These are phyloP conservation scores for Hippocampus barbouri DNA, from an alignment of 2,113 vertebrate genomes.

Conservation along the genomic window DNA sequence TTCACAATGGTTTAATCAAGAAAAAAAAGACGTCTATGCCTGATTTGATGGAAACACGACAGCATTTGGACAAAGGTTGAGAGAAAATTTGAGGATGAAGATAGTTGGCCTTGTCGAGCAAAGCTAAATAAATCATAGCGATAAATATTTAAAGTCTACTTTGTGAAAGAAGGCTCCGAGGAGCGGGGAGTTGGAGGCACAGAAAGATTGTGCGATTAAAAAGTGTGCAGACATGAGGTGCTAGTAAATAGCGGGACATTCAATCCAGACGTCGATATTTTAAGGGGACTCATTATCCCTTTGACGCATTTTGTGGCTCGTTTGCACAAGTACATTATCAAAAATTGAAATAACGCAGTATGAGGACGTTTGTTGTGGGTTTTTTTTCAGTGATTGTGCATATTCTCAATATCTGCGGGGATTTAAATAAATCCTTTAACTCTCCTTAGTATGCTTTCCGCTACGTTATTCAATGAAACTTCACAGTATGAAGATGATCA, in stretches of 20 bases:
- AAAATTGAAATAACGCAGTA: no score
- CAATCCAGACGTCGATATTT: background rate
- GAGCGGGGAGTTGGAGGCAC: slow-evolving; percentile 29
- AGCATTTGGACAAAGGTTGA: slow-evolving; percentile 18
- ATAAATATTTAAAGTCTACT: slow-evolving; percentile 67
- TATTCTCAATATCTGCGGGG: background rate
- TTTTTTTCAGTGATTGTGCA: no score
- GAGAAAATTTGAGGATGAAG: slow-evolving; percentile 44
- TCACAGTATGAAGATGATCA: background rate
- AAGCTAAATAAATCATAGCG: slow-evolving; percentile 68
- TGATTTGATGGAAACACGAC: slow-evolving; percentile 23
- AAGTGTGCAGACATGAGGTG: slow-evolving; percentile 15
- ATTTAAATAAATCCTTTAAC: background rate
- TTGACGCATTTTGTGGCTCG: background rate
- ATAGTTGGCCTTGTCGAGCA: slow-evolving; percentile 59
- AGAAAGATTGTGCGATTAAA: slow-evolving; percentile 45
- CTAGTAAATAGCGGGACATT: slow-evolving; percentile 31
- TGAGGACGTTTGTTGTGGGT: background rate
- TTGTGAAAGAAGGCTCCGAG: slow-evolving; percentile 60
- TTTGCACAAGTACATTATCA: background rate
- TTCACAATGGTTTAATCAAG: background rate
- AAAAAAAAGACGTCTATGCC: slow-evolving; percentile 11
- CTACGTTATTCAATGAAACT: background rate
- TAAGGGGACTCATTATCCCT: background rate
- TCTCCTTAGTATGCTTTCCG: background rate